phyloP scores from a whole-genome alignment of 2,888 invertebrate species.

The Xanthostigma xanthostigma region DNA sequence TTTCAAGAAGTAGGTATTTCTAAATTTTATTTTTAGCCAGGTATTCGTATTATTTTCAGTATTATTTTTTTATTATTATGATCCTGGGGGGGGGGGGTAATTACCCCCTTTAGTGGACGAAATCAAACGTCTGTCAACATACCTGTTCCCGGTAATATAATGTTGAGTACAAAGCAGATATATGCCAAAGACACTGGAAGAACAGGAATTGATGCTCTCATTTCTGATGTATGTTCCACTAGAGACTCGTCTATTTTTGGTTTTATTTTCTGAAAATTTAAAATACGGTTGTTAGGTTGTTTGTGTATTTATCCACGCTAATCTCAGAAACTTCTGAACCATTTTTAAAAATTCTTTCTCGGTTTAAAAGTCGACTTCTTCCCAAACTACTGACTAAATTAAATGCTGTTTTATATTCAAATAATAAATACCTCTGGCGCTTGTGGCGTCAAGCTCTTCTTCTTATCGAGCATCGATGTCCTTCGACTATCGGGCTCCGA shows the following conservation, averaged over 20 bases:
- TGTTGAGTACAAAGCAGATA: conserved; percentile 73
- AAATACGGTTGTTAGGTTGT: neutral
- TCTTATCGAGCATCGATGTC: conserved; percentile 48
- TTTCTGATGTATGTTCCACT: conserved; percentile 71
- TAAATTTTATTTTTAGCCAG: too few relatives aligned
- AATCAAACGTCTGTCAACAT: conserved; percentile 15
- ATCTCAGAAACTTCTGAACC: neutral
- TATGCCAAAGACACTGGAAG: conserved; percentile 75
- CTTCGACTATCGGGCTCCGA: conserved; percentile 37
- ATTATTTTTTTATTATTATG: too few relatives aligned
- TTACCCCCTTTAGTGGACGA: too few relatives aligned
- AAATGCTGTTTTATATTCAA: neutral
- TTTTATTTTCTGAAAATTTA: conserved; percentile 44
- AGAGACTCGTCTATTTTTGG: conserved; percentile 62
- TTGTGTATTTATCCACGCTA: neutral
- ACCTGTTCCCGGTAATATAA: conserved; percentile 67
- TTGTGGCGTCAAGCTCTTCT: conserved; percentile 46
- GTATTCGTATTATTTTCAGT: too few relatives aligned
- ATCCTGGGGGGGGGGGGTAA: too few relatives aligned
- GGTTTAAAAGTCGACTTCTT: neutral
- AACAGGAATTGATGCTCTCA: conserved; percentile 85
- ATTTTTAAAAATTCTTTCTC: neutral
- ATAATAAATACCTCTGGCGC: conserved; percentile 38
- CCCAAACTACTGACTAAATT: neutral
- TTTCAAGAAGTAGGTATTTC: too few relatives aligned